Conservation (phyloP, 2,797 vertebrate species). For the Ctenosaura bakeri region DNA sequence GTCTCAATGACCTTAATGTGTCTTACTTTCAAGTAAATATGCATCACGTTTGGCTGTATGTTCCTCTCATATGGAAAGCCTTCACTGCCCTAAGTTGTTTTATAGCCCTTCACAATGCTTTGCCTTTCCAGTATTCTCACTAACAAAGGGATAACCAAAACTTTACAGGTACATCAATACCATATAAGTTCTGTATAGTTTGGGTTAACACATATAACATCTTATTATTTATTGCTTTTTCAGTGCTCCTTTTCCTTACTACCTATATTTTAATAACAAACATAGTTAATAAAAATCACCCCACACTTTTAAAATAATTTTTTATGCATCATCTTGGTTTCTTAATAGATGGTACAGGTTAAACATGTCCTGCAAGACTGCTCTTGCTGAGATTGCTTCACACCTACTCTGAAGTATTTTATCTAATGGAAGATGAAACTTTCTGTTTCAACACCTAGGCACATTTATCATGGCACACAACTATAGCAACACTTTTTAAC, state of each 20-base stretch:
- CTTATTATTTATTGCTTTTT: neutral
- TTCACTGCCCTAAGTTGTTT: neutral
- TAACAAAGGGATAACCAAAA: neutral
- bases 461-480: neutral
- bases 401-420: constrained; percentile 11
- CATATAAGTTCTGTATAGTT: neutral
- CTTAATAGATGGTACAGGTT: constrained; percentile 52
- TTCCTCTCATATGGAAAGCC: neutral
- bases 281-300: neutral
- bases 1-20: neutral
- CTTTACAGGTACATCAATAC: neutral
- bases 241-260: neutral
- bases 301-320: neutral
- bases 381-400: constrained; percentile 31
- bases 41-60: neutral
- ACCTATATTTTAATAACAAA: neutral
- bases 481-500: neutral
- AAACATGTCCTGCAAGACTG: constrained; percentile 44
- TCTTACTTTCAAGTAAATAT: neutral
- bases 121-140: neutral
- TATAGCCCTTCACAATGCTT: neutral
- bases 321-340: constrained; percentile 46
- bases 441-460: neutral
- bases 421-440: neutral
- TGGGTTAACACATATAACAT: neutral